A percentile compares a stretch with the other conserved stretches of the same genome.
These are phyloP conservation scores for Coelogynopora nodosa DNA, from an alignment of 2,888 invertebrate genomes.

Conservation along the genomic window DNA sequence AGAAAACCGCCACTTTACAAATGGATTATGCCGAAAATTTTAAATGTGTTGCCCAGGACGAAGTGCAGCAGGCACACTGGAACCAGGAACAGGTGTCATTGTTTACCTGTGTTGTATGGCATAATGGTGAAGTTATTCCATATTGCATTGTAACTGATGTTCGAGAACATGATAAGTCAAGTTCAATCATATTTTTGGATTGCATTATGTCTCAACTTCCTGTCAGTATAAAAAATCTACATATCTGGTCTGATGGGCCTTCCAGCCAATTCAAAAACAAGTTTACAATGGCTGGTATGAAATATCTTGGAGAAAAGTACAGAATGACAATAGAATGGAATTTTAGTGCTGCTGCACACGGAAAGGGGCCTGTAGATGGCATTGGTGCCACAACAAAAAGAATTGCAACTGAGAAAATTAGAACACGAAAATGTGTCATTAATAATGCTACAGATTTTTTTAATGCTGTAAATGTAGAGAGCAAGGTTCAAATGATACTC, in stretches of 20 bases:
- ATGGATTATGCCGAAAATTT: slow-evolving; percentile 40
- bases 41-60: slow-evolving; percentile 38
- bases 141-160: slow-evolving; percentile 30
- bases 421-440: slow-evolving; percentile 32
- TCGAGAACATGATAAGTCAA: slow-evolving; percentile 36
- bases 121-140: slow-evolving; percentile 7
- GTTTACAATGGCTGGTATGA: slow-evolving; percentile 29
- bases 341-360: slow-evolving; percentile 39
- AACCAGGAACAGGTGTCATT: slow-evolving; percentile 36
- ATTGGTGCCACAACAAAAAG: slow-evolving; percentile 44
- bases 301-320: slow-evolving; percentile 39
- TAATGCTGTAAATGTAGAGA: slow-evolving; percentile 34
- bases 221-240: slow-evolving; percentile 33
- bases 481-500: slow-evolving; percentile 31
- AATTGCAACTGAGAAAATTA: slow-evolving; percentile 35
- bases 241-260: slow-evolving; percentile 45
- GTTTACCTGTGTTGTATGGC: slow-evolving; percentile 37
- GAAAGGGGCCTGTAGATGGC: slow-evolving; percentile 46
- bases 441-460: slow-evolving; percentile 43
- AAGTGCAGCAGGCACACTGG: slow-evolving; percentile 38
- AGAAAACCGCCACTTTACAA: slow-evolving; percentile 31
- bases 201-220: slow-evolving; percentile 25
- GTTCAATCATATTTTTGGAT: slow-evolving; percentile 37
- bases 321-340: slow-evolving; percentile 39
- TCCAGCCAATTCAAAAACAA: slow-evolving; percentile 43